Evolutionary conservation across 2,888 invertebrate genomes (phyloP).

Genomic region (Synergus japonicus): DNA sequence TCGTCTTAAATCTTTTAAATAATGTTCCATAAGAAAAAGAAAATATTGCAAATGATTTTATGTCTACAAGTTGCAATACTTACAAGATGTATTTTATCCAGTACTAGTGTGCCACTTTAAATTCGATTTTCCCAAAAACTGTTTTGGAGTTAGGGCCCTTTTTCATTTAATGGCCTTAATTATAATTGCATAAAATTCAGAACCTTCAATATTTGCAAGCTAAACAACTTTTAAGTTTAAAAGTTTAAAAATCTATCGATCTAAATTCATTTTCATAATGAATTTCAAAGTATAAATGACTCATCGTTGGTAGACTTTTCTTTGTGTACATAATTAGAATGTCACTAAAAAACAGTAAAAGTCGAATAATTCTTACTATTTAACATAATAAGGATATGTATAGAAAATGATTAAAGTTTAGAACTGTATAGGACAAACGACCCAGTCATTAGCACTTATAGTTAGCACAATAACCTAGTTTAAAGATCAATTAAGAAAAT

Average conservation of each 20-base stretch:
- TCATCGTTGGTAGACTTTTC: too few relatives aligned
- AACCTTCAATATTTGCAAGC: too few relatives aligned
- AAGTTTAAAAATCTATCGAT: too few relatives aligned
- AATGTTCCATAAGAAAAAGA: neutral
- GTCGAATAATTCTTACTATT: too few relatives aligned
- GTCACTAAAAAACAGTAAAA: neutral
- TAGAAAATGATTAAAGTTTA: neutral
- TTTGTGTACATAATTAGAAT: neutral
- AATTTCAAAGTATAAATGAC: neutral
- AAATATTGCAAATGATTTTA: too few relatives aligned
- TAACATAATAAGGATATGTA: too few relatives aligned
- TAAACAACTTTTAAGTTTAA: too few relatives aligned
- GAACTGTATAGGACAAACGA: neutral
- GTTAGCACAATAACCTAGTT: neutral
- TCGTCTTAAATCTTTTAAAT: neutral
- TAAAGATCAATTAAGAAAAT: neutral
- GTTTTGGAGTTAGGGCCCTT: neutral
- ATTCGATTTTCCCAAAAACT: neutral
- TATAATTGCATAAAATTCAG: too few relatives aligned
- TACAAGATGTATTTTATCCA: too few relatives aligned
- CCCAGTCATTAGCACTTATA: neutral
- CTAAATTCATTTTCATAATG: too few relatives aligned
- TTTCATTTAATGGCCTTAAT: neutral
- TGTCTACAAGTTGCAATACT: too few relatives aligned
- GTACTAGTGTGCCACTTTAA: neutral